Evolutionary conservation across 2,888 invertebrate genomes (phyloP).

Genomic region (Ceratothoa steindachneri): DNA sequence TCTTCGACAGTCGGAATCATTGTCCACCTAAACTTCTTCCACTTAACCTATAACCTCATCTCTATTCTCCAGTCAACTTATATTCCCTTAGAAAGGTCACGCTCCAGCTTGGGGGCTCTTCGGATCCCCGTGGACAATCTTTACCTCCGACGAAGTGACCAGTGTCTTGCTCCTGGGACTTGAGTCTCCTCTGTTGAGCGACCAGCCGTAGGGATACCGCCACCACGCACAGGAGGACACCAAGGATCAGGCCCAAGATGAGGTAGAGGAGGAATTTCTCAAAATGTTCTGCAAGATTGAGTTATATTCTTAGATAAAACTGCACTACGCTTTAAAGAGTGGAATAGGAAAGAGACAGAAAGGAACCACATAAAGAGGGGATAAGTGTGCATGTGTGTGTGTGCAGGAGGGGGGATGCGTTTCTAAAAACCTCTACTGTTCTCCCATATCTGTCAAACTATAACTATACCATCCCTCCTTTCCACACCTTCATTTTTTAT

Average conservation of each 20-base stretch:
- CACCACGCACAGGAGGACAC: conserved; percentile 67
- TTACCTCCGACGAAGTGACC: neutral
- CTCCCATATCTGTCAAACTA: too few relatives aligned
- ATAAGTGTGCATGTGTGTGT: too few relatives aligned
- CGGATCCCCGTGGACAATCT: neutral
- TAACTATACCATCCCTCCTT: too few relatives aligned
- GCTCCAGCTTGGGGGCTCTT: neutral
- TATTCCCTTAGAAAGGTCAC: too few relatives aligned
- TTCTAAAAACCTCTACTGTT: too few relatives aligned
- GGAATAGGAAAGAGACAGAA: neutral
- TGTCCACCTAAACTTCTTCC: too few relatives aligned
- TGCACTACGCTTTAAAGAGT: neutral
- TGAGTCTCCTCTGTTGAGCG: conserved; percentile 59
- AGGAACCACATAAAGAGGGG: too few relatives aligned
- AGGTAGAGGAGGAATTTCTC: conserved; percentile 79
- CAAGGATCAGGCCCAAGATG: conserved; percentile 69
- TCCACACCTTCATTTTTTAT: too few relatives aligned
- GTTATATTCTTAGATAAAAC: neutral
- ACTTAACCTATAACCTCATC: too few relatives aligned
- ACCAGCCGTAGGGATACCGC: conserved; percentile 68
- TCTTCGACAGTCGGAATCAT: too few relatives aligned
- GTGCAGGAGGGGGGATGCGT: too few relatives aligned
- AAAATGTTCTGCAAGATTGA: conserved; percentile 62
- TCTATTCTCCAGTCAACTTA: too few relatives aligned
- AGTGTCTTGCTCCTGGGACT: neutral